Percentiles rank a stretch among this genome's conserved stretches.
These are phyloP conservation scores for Helicoverpa zea DNA, from an alignment of 1,140 invertebrate genomes.

Conservation along the genomic window DNA sequence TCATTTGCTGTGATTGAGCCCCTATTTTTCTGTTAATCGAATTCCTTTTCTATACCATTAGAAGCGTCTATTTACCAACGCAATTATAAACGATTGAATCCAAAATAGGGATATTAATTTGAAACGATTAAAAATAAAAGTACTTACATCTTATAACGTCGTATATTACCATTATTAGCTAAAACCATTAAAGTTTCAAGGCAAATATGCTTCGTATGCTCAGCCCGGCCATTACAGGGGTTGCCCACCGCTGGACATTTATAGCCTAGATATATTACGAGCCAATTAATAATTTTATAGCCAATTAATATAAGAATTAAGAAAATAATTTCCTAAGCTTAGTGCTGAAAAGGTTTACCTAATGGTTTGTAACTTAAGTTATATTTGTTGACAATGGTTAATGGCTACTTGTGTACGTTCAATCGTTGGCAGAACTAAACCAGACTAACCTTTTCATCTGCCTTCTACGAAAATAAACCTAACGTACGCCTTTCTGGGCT, in stretches of 20 bases:
- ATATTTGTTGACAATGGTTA: not conserved
- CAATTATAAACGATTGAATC: too few species aligned
- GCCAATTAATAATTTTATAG: conserved; percentile 13
- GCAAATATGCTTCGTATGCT: not conserved
- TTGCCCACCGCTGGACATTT: conserved; percentile 3
- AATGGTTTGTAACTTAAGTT: not conserved
- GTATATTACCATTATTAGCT: too few species aligned
- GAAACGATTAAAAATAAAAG: too few species aligned
- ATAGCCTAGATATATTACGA: not conserved
- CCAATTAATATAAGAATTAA: not conserved
- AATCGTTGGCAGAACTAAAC: too few species aligned
- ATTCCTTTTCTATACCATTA: not conserved
- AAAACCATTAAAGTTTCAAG: not conserved
- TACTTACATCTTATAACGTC: too few species aligned
- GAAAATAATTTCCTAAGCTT: conserved; percentile 2
- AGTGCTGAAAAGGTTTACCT: not conserved
- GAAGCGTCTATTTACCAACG: too few species aligned
- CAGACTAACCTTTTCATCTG: too few species aligned
- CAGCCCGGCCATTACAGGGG: not conserved
- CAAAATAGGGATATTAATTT: too few species aligned
- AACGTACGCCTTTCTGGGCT: too few species aligned
- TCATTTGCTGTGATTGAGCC: not conserved
- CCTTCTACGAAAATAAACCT: too few species aligned
- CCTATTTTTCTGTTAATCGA: not conserved
- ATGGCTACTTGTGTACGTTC: too few species aligned